Evolutionary conservation across 2,113 vertebrate species (phyloP).

Genomic region (Chaetops frenatus): DNA sequence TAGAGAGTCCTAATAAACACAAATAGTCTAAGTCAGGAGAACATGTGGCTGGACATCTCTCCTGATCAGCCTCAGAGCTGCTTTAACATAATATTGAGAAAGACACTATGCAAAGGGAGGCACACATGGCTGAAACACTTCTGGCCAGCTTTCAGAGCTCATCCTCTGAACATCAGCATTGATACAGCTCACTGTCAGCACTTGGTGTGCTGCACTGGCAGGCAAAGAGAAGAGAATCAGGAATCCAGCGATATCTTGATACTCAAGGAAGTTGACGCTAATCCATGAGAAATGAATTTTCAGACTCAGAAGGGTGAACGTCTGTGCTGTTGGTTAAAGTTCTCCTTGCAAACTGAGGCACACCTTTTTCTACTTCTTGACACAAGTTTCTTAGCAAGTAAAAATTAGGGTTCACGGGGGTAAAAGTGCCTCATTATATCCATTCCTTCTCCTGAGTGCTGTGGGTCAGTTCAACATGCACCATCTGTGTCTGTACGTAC

Average conservation of each 20-base stretch:
- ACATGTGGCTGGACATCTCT: neutral
- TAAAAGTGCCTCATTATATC: neutral
- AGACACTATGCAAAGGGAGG: neutral
- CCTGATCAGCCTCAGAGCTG: neutral
- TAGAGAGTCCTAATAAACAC: neutral
- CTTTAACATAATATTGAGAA: neutral
- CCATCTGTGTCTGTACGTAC: rapidly evolving
- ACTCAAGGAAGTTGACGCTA: neutral
- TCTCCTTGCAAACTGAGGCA: neutral
- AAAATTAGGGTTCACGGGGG: neutral
- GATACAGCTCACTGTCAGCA: neutral
- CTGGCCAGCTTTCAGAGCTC: neutral
- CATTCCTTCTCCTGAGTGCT: neutral
- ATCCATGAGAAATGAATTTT: neutral
- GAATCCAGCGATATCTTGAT: neutral
- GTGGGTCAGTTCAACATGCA: neutral
- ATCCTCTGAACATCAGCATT: neutral
- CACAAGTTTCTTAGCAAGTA: neutral
- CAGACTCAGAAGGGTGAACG: neutral
- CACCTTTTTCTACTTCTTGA: neutral
- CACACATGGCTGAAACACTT: neutral
- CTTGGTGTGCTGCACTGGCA: neutral
- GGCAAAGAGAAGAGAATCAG: neutral
- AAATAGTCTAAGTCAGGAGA: rapidly evolving
- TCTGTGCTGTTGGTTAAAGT: neutral